A percentile compares a stretch with the other conserved stretches of the same genome.
Evolutionary conservation across 2,888 invertebrate genomes (phyloP).

Genomic region (Epistrophe grossulariae): DNA sequence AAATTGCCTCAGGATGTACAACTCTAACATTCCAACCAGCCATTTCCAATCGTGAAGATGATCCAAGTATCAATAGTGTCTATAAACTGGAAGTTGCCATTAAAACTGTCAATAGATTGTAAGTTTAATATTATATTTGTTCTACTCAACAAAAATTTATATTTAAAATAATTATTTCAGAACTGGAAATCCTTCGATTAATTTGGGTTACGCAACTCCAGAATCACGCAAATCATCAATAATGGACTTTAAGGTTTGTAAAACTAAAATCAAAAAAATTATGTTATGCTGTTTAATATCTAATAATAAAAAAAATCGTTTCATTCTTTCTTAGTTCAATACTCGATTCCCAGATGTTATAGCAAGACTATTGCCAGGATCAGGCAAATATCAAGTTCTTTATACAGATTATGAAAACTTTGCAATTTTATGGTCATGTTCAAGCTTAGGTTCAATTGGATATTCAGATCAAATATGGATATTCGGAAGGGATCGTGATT

Average conservation of each 20-base stretch:
- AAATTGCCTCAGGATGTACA: constrained; percentile 89
- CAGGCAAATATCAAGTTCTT: constrained; percentile 89
- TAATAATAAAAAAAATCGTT: not conserved
- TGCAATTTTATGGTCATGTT: constrained; percentile 90
- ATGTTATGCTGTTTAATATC: not conserved
- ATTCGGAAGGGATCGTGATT: constrained; percentile 87
- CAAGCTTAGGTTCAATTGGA: constrained; percentile 85
- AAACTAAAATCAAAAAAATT: not conserved
- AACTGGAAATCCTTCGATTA: constrained; percentile 86
- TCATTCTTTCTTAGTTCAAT: constrained; percentile 84
- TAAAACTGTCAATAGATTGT: constrained; percentile 88
- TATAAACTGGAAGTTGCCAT: constrained; percentile 86
- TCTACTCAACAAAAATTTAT: not conserved
- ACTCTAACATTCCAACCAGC: constrained; percentile 86
- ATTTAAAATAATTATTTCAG: constrained; percentile 82
- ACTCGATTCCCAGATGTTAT: constrained; percentile 88
- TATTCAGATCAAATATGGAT: constrained; percentile 90
- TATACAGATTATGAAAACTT: constrained; percentile 90
- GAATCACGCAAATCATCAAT: constrained; percentile 85
- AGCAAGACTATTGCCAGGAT: constrained; percentile 88
- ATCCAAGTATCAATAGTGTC: constrained; percentile 84
- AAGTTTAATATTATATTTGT: constrained; percentile 77
- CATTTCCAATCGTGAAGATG: constrained; percentile 78
- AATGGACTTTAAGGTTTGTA: constrained; percentile 83
- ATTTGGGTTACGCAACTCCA: constrained; percentile 87